These are phyloP conservation scores for Heliothis virescens DNA, from an alignment of 1,140 invertebrate species.

Conservation along the genomic window DNA sequence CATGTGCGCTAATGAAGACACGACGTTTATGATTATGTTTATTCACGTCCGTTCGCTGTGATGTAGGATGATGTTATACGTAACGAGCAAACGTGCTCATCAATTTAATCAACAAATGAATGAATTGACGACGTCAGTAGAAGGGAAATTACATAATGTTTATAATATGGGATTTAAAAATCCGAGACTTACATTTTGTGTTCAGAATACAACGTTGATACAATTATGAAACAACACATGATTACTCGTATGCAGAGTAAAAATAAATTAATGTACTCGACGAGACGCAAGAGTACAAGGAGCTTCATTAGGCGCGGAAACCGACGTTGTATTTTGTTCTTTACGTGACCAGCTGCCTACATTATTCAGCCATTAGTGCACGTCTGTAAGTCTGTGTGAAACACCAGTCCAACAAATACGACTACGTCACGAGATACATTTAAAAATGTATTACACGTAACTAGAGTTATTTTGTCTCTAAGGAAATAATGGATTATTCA, in stretches of 20 bases:
- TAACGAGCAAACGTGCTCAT: conserved; percentile 17
- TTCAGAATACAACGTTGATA: not conserved
- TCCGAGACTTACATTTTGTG: no score
- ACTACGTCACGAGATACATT: conserved; percentile 18
- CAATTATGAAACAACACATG: not conserved
- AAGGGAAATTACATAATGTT: not conserved
- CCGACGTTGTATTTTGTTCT: conserved; percentile 61
- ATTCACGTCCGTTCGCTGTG: conserved; percentile 27
- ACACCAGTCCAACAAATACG: conserved; percentile 24
- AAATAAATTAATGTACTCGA: conserved; percentile 39
- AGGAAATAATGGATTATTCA: not conserved
- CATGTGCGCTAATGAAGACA: conserved; percentile 69
- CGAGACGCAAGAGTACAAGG: conserved; percentile 48
- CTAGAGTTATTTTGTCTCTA: not conserved
- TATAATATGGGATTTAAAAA: not conserved
- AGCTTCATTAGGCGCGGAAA: conserved; percentile 60
- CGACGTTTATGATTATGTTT: conserved; percentile 64
- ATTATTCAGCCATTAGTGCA: conserved; percentile 66
- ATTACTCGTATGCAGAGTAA: conserved; percentile 5
- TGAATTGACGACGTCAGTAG: conserved; percentile 22
- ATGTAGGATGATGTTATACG: conserved; percentile 29
- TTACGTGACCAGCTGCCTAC: conserved; percentile 65
- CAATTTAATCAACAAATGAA: conserved; percentile 32
- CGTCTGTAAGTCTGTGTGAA: conserved; percentile 41
- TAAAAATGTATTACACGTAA: conserved; percentile 20